Evolutionary conservation across 2,113 vertebrate species (phyloP).

Genomic region (Alligator sinensis): DNA sequence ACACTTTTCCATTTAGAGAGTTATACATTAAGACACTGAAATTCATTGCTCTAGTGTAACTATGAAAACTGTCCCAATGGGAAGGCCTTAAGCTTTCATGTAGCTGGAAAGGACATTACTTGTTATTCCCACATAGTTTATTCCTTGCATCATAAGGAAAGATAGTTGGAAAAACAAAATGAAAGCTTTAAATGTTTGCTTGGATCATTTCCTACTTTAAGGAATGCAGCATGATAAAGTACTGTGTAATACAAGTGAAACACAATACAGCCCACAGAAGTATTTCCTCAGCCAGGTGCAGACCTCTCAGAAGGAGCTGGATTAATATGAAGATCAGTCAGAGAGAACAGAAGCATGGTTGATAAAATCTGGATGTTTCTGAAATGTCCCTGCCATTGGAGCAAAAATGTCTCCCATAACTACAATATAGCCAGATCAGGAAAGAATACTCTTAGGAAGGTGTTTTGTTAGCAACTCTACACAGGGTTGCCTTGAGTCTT

Average conservation of each 20-base stretch:
- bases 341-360: neutral
- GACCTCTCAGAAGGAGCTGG: neutral
- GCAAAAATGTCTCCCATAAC: neutral
- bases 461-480: neutral
- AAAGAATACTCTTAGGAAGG: neutral
- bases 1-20: neutral
- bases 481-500: neutral
- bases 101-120: neutral
- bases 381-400: neutral
- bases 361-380: neutral
- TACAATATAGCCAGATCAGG: neutral
- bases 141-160: neutral
- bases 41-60: neutral
- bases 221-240: neutral
- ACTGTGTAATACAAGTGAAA: neutral
- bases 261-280: neutral
- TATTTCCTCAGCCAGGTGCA: neutral
- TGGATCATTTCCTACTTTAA: neutral
- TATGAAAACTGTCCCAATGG: conserved; percentile 8
- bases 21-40: neutral
- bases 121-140: neutral
- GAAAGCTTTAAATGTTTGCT: neutral
- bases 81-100: neutral
- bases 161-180: neutral
- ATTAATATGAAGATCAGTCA: neutral